Percentiles rank a stretch among this genome's conserved stretches.
Evolutionary conservation across 2,888 invertebrate genomes (phyloP).

Genomic region (Pyrrhosoma nymphula): DNA sequence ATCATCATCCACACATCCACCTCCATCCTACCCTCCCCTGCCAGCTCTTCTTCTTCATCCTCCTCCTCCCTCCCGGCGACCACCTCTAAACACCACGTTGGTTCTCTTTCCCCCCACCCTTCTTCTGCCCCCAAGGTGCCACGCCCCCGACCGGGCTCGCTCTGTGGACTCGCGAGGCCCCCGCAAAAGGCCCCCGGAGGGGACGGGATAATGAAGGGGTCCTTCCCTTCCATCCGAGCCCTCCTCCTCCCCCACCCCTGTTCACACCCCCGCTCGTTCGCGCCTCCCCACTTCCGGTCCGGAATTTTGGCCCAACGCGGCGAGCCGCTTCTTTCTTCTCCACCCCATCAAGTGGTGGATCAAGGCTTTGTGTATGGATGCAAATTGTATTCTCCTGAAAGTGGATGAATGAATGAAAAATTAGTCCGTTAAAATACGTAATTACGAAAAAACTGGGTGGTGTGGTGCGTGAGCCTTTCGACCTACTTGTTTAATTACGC

Average conservation of each 20-base stretch:
- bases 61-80: not conserved
- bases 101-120: not conserved
- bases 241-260: not conserved
- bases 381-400: not conserved
- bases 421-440: too few relatives aligned
- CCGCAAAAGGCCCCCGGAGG: not conserved
- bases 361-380: not conserved
- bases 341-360: not conserved
- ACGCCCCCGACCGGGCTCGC: slow-evolving; percentile 3
- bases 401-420: not conserved
- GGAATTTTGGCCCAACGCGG: not conserved
- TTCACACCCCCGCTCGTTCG: not conserved
- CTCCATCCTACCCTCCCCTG: not conserved
- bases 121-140: not conserved
- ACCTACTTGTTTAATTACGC: too few relatives aligned
- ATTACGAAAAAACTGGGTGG: too few relatives aligned
- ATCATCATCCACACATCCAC: not conserved
- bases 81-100: slow-evolving; percentile 53
- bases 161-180: not conserved
- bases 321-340: not conserved
- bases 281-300: not conserved
- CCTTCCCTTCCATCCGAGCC: not conserved
- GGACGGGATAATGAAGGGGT: slow-evolving; percentile 49
- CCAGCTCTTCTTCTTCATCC: not conserved
- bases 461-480: too few relatives aligned